Evolutionary conservation across 2,888 invertebrate species (phyloP).

Genomic region (Pterobdella sp.): DNA sequence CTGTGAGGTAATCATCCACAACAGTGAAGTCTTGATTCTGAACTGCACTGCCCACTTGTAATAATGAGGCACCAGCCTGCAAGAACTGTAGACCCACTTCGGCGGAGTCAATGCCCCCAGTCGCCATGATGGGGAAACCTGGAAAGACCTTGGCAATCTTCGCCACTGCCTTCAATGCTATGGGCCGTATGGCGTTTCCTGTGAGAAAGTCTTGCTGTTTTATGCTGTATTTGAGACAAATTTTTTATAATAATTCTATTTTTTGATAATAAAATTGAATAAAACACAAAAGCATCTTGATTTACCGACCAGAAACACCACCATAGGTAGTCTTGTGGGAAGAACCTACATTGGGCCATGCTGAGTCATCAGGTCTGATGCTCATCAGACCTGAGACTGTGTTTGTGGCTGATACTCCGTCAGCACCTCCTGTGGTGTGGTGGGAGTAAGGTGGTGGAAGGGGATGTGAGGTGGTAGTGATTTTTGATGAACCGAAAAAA

Average conservation of each 20-base stretch:
- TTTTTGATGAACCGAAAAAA: no score
- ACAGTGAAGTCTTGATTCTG: constrained; percentile 98
- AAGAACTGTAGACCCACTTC: constrained; percentile 89
- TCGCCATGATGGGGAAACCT: constrained; percentile 84
- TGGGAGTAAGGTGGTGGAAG: background rate
- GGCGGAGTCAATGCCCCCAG: constrained; percentile 93
- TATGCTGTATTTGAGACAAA: no score
- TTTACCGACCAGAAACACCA: constrained; percentile 69
- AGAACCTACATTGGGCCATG: constrained; percentile 84
- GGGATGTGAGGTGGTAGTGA: background rate
- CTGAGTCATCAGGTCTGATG: constrained; percentile 67
- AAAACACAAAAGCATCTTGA: no score
- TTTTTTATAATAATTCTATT: no score
- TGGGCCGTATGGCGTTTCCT: constrained; percentile 86
- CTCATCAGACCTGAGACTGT: constrained; percentile 92
- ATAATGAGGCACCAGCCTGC: constrained; percentile 79
- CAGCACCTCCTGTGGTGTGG: constrained; percentile 68
- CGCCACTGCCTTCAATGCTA: constrained; percentile 83
- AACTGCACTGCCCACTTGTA: constrained; percentile 91
- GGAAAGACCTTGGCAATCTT: constrained; percentile 73
- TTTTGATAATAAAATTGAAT: no score
- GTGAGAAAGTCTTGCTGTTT: no score
- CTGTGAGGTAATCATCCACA: constrained; percentile 85
- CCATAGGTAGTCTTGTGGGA: constrained; percentile 81
- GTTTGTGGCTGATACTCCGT: constrained; percentile 93